Conservation (phyloP, 2,797 vertebrate species). For the Gymnopithys bicolor region DNA sequence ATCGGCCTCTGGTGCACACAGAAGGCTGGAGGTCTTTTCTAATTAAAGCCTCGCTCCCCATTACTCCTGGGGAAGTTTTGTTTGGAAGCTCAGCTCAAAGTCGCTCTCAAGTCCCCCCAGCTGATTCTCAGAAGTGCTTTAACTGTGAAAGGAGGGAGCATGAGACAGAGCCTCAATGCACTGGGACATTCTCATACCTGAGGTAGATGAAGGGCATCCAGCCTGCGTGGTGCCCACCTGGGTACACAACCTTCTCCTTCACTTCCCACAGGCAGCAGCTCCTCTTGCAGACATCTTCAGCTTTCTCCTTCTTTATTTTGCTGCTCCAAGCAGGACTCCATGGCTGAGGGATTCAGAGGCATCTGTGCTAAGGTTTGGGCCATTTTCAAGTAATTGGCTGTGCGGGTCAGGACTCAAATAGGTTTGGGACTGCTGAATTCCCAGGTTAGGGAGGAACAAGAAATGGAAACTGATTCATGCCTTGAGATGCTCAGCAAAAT, state of each 20-base stretch:
- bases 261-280: neutral
- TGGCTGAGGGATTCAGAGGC: neutral
- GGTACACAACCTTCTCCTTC: neutral
- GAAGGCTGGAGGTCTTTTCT: neutral
- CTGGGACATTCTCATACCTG: accelerated
- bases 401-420: neutral
- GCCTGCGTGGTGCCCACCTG: neutral
- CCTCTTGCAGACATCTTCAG: neutral
- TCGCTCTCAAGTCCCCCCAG: neutral
- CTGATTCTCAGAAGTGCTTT: neutral
- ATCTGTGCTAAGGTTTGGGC: neutral
- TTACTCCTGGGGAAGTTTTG: neutral
- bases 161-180: neutral
- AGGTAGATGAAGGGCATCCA: neutral
- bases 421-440: neutral
- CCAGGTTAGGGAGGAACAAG: neutral
- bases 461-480: neutral
- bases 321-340: neutral
- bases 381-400: neutral
- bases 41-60: neutral
- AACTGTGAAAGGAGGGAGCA: neutral
- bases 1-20: neutral
- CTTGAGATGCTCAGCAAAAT: neutral
- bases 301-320: neutral
- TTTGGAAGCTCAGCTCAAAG: neutral